Base-by-base conservation (phyloP, 1,140 invertebrate genomes). In the Heliconius nattereri region DNA sequence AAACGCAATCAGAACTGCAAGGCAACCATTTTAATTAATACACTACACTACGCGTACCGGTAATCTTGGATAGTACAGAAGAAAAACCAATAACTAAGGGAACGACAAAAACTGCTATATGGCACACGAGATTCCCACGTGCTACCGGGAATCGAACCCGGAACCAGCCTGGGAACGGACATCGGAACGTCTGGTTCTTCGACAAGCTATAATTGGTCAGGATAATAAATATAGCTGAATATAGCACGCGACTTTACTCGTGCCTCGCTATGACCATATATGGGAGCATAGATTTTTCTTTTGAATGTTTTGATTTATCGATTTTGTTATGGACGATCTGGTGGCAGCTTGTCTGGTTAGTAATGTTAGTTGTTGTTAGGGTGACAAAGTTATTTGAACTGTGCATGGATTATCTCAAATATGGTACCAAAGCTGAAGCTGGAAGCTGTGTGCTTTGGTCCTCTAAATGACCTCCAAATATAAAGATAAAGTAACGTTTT, bases 121-220 rank as follows among this genome's bases (percentile, higher is more conserved):
- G 85, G 85, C 82, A 86, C 83, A 84, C 83, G 80, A 81, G 85
- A 82, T 90, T 92, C 91, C 88, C 91, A 92, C 91, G 90, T 91
- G 90, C 86, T 92, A 92, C 87, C 82, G 71, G 85, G 91, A 92
- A 91, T 84, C 81, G 74, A 91, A 91, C 91, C 89, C 89, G 91
- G 90, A 92, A 92, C 87, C 66, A 71, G 13, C 84, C 83, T 91
- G 89, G 90, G 90, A 91, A 92, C 86, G 84, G 83, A 86, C 80
- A 78, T 82, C 84, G 85, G 85, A 86, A 85, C 85, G 87, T 76
- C 82, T 77, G 81, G 81, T 80, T 83, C 79, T 81, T 81, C 66
- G 78, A 79, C 76, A 32, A 78, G 76, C 85, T 85, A 84, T 88
- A 88, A 88, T 87, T 86, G 87, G 85, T 79, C 32, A 75, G 82